Percentiles rank a stretch among this genome's conserved stretches.
Conservation (phyloP, 2,888 invertebrate species). For the Schizaphis graminum region DNA sequence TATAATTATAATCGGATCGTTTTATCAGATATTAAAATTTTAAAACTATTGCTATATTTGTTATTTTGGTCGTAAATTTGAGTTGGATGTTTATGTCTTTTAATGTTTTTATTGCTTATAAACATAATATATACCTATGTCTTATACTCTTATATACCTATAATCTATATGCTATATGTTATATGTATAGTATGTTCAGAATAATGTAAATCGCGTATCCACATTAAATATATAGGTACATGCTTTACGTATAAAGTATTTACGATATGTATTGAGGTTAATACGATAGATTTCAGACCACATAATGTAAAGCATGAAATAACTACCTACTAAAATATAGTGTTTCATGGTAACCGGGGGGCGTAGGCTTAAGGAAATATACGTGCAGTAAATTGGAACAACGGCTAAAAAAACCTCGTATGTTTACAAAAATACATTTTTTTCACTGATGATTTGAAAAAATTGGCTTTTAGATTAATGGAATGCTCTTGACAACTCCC, state of each 20-base stretch:
- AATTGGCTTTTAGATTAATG: background rate
- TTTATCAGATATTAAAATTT: background rate
- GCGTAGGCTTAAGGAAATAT: background rate
- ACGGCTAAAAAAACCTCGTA: background rate
- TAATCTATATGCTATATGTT: background rate
- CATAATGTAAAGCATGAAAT: conserved; percentile 3
- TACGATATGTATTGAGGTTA: background rate
- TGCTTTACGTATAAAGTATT: background rate
- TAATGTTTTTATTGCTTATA: conserved; percentile 8
- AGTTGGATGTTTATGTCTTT: conserved; percentile 1
- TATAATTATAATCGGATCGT: conserved; percentile 12
- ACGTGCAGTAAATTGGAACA: background rate
- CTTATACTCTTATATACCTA: background rate
- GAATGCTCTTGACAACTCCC: background rate
- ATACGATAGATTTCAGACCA: conserved; percentile 28
- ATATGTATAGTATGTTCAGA: background rate
- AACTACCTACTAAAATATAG: conserved; percentile 23
- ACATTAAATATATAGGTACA: background rate
- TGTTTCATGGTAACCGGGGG: background rate
- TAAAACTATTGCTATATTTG: background rate
- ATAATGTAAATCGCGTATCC: background rate
- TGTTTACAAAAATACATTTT: background rate
- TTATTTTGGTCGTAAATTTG: background rate
- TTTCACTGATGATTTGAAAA: background rate
- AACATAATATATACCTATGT: background rate